Conservation (phyloP, 2,113 vertebrate species). For the Mesitornis unicolor region DNA sequence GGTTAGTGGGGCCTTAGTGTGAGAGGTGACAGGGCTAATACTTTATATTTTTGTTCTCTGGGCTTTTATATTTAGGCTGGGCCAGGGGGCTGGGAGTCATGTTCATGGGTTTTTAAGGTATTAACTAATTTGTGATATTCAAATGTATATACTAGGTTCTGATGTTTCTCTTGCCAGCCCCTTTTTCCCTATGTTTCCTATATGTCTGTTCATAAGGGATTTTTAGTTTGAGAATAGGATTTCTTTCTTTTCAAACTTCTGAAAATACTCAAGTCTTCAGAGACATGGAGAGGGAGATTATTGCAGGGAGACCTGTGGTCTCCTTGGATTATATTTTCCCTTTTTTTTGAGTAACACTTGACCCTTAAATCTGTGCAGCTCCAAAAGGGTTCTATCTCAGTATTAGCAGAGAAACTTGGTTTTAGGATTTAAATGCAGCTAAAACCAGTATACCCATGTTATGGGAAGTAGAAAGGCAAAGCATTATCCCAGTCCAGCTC, state of each 20-base stretch:
- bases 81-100: too few species aligned
- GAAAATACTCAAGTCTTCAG: not conserved
- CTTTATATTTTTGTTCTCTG: not conserved
- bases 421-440: not conserved
- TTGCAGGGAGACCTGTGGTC: not conserved
- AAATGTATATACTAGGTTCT: not conserved
- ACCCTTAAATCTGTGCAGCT: too few species aligned
- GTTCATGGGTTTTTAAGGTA: not conserved
- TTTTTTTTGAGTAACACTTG: not conserved
- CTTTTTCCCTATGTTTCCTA: not conserved
- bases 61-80: not conserved
- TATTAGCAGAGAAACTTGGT: not conserved
- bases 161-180: not conserved
- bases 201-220: not conserved
- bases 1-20: not conserved
- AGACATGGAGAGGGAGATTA: not conserved
- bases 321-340: not conserved
- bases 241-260: not conserved
- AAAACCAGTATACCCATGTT: not conserved
- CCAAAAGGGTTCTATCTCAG: not conserved
- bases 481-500: not conserved
- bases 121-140: not conserved
- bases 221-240: not conserved
- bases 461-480: not conserved
- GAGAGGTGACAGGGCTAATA: too few species aligned